Base-by-base conservation (phyloP, 2,888 invertebrate species). In the Punctoribates punctum region DNA sequence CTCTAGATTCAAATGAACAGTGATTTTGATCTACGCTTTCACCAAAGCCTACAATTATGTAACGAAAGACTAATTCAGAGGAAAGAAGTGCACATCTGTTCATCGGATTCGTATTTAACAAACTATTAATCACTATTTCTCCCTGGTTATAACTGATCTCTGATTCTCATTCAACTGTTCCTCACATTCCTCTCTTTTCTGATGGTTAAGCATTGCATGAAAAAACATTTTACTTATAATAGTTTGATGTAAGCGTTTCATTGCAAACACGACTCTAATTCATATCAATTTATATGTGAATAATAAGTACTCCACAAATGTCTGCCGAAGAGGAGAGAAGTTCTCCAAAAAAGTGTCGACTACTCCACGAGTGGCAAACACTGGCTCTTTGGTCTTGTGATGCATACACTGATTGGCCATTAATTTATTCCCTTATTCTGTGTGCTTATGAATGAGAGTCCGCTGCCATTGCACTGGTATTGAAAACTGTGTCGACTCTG, bases 91-190 rank as follows among this genome's bases (percentile, higher is more conserved):
- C 65, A 65, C 65, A 65, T 29, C 29, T 65, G 65, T 65, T 65
- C 65, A 65, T 65, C 20, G 11, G n/a, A 65, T 65, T 29, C 20
- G n/a, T 65, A 65, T 65, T 65, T 65, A 65, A 34, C 65, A 62
- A 57, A 38, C 65, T n/a, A 65, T 65, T 65, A 65, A 65, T 65
- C 65, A 65, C 57, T 57, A 42, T 57, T 57, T 57, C 25, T 23
- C 25, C 5, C 25, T 23, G 20, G 3, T 6, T 51, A 20, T 9
- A 1, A 65, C 27, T 65, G 65, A 65, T 65, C 17, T 65, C n/a
- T 65, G 29, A 65, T 65, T 29, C 65, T 29, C 2, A 42, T 42
- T 42, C 42, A 42, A 13, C 42, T 13, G 13, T 42, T 42, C 42
- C 42, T 42, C 11, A 9, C 42, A 34, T 34, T 34, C 34, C 34